Evolutionary conservation across 2,797 vertebrate genomes (phyloP).

Genomic region (Mormyrops attenuatus): DNA sequence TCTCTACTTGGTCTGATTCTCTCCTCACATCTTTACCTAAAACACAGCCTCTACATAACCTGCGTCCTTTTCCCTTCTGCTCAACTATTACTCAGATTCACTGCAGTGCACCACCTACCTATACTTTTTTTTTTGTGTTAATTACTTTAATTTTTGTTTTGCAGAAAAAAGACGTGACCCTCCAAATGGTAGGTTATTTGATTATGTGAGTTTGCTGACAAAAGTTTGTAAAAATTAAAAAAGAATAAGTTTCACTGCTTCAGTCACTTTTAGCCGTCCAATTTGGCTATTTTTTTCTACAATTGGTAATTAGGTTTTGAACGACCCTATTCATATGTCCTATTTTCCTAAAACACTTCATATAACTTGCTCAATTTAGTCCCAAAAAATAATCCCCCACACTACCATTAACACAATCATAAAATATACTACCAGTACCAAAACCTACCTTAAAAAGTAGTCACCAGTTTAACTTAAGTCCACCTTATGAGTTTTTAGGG

Average conservation of each 20-base stretch:
- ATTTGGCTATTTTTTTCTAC: not conserved
- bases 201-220: not conserved
- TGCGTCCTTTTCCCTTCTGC: not conserved
- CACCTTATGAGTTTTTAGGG: not conserved
- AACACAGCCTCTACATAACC: not conserved
- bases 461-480: not conserved
- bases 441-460: not conserved
- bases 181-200: slow-evolving; percentile 74
- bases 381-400: not conserved
- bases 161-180: slow-evolving; percentile 85
- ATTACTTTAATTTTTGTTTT: slow-evolving; percentile 60
- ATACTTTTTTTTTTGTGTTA: slow-evolving; percentile 37
- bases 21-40: not conserved
- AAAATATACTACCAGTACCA: not conserved
- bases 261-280: not conserved
- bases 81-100: not conserved
- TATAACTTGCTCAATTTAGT: not conserved
- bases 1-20: not conserved
- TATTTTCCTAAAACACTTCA: not conserved
- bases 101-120: slow-evolving; percentile 16
- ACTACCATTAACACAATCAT: not conserved
- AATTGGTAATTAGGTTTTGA: not conserved
- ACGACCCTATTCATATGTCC: not conserved
- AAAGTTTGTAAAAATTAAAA: not conserved
- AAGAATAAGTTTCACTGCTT: not conserved